phyloP scores from a whole-genome alignment of 2,113 vertebrate genomes.

The Toxotes jaculatrix region DNA sequence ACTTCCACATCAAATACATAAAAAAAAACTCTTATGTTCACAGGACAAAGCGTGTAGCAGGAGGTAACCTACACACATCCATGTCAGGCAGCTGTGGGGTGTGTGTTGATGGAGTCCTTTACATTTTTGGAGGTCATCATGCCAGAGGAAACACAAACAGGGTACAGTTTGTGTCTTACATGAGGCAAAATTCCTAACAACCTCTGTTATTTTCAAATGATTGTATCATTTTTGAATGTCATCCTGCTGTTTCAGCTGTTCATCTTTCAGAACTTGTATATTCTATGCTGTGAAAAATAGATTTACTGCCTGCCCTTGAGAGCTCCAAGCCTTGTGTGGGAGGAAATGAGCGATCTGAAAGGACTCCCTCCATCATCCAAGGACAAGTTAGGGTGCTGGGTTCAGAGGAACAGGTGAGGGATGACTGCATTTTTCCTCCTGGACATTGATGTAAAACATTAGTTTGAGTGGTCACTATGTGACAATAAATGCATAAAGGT shows the following conservation, averaged over 20 bases:
- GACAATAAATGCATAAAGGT: neutral
- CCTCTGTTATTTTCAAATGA: neutral
- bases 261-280: neutral
- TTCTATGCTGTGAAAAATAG: constrained; percentile 77
- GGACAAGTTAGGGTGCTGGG: constrained; percentile 98
- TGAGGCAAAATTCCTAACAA: neutral
- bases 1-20: neutral
- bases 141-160: constrained; percentile 93
- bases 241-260: neutral
- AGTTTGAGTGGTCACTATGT: too few relatives aligned
- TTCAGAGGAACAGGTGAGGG: constrained; percentile 93
- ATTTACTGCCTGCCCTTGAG: constrained; percentile 93
- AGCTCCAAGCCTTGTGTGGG: constrained; percentile 89
- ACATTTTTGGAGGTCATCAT: constrained; percentile 96
- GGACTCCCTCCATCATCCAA: constrained; percentile 93
- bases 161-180: constrained; percentile 75
- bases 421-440: neutral
- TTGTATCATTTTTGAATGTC: neutral
- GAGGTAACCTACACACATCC: constrained; percentile 91
- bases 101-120: constrained; percentile 92
- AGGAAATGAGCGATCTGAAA: constrained; percentile 90
- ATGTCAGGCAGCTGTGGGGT: constrained; percentile 97
- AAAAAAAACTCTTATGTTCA: constrained; percentile 12
- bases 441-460: neutral
- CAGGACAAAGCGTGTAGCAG: constrained; percentile 90